A percentile compares a stretch with the other conserved stretches of the same genome.
These are phyloP conservation scores for Actinia tenebrosa DNA, from an alignment of 64 coral and sea anemone genomes.

Conservation along the genomic window DNA sequence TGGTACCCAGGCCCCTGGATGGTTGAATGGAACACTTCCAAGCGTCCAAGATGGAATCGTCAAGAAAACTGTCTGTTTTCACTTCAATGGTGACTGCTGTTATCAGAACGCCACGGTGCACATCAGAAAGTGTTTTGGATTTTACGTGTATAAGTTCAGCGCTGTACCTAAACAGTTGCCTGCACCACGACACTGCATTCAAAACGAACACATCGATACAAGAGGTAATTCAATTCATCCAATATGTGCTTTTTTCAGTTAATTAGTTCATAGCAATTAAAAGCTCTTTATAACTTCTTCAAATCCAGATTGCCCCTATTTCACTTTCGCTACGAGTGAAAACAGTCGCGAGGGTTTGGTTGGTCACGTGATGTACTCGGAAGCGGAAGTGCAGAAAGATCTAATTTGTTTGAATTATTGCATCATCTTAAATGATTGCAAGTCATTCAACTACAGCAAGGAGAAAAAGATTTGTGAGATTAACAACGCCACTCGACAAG, in stretches of 20 bases:
- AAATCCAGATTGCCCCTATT: background rate
- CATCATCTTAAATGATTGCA: background rate
- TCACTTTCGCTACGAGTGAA: background rate
- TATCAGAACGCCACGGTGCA: background rate
- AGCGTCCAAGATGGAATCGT: constrained; percentile 3
- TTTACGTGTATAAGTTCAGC: background rate
- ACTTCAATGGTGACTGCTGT: background rate
- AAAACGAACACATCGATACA: background rate
- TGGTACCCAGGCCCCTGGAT: constrained; percentile 13
- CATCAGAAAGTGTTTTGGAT: constrained; percentile 11
- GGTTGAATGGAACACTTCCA: constrained; percentile 1
- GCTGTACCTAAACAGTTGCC: background rate
- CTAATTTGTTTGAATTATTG: constrained; percentile 6
- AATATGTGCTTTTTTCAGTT: background rate
- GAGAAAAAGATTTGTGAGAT: constrained; percentile 3
- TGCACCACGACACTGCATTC: background rate
- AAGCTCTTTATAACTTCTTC: background rate
- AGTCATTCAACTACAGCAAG: constrained; percentile 1
- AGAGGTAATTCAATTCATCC: background rate
- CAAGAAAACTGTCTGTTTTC: background rate
- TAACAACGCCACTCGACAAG: background rate
- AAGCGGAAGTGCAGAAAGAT: background rate
- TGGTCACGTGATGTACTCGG: background rate
- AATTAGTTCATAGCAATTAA: background rate
- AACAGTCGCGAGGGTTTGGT: background rate